Base-by-base conservation (phyloP, 2,888 invertebrate genomes). In the Pandemis corylana region DNA sequence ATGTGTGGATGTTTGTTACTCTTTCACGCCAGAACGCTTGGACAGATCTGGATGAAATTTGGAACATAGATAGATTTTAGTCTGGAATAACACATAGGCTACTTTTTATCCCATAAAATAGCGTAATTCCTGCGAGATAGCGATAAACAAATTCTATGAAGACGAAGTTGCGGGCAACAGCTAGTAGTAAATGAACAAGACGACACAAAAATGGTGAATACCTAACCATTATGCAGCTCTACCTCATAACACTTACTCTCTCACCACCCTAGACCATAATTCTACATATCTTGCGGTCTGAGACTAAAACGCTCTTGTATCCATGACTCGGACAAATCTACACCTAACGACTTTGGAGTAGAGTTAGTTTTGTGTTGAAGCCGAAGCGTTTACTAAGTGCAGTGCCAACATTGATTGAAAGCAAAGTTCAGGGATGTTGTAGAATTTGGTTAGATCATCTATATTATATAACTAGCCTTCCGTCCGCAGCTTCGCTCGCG, bases 211-310 rank as follows among this genome's bases (percentile, higher is more conserved):
- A 46, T 12, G 0, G 2, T 46, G 12, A 0, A 0, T 13, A 53
- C 15, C 20, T 59, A 41, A 20, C 12, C 6, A 36, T 36, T 36
- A 36, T 20, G 1, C 20, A 59, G 71, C 36, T 4, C 6, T 59
- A 65, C 71, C 65, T 7, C 65, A 59, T 71, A 71, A 13, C 53
- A 15, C n/a, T 6, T 66, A 44, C 15, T 49, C 15, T 65, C 71
- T n/a, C 13, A 53, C 59, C 28, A 10, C 46, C 12, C 3, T 41
- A 71, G 46, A 41, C 46, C 71, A 71, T 71, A 71, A 65, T 65
- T 70, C 59, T 59, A 66, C 46, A 59, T 66, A 59, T 65, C 71
- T 59, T 71, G 28, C 15, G n/a, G 41, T 12, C 13, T n/a, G 28
- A 41, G 7, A 36, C 61, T 69, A 71, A 46, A n/a, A 56, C 56